A percentile compares a stretch with the other conserved stretches of the same genome.
Evolutionary conservation across 2,797 vertebrate species (phyloP).

Genomic region (Crossoptilon crossoptilon): DNA sequence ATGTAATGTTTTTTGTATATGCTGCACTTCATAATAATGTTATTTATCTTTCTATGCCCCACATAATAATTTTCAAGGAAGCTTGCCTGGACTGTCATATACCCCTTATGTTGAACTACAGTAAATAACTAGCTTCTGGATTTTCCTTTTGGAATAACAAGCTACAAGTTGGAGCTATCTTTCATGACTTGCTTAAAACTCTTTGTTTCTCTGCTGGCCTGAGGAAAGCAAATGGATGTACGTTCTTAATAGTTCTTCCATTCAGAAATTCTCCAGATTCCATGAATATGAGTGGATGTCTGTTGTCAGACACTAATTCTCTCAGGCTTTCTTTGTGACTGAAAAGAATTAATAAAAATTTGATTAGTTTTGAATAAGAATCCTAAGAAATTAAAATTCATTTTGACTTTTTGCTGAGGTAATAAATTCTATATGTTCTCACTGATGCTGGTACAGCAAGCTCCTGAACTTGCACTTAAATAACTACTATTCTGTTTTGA

Average conservation of each 20-base stretch:
- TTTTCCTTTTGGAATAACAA: neutral
- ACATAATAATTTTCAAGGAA: neutral
- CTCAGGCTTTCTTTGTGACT: neutral
- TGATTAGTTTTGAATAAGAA: neutral
- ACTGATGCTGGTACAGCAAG: neutral
- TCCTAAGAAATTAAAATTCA: neutral
- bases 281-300: neutral
- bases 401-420: neutral
- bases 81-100: neutral
- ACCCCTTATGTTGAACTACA: neutral
- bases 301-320: neutral
- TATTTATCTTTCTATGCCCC: neutral
- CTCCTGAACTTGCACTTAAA: neutral
- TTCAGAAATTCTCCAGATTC: constrained; percentile 2
- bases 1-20: neutral
- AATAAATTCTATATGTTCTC: neutral
- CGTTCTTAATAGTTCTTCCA: neutral
- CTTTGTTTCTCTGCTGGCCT: neutral
- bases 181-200: neutral
- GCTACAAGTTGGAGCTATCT: neutral
- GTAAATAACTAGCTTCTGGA: neutral
- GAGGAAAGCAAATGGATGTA: neutral
- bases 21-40: neutral
- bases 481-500: neutral
- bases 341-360: neutral